Base-by-base conservation (phyloP, 1,140 invertebrate species). In the Sycobia sp. region DNA sequence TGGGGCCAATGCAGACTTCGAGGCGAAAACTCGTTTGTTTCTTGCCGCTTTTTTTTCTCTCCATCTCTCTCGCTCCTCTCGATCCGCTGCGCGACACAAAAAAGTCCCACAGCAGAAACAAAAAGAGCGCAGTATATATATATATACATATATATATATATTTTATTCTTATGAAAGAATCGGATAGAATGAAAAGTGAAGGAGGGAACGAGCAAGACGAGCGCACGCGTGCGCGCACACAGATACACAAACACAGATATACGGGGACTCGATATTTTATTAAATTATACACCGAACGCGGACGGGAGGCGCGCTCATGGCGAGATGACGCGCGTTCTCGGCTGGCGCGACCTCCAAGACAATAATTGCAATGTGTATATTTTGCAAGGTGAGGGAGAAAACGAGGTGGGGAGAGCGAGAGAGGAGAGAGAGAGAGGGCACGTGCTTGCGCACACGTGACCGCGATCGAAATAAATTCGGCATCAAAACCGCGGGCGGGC, bases 21-120 rank as follows among this genome's bases (percentile, higher is more conserved):
- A n/a, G n/a, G 59, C n/a, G 39, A 54, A 54, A 62, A 54, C 59
- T 62, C 59, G 59, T 54, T 62, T 54, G 41, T 50, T 62, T 46
- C 41, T 62, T 47, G 41, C 53, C 11, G 29, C 38, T 27, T 9
- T 7, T 41, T 55, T 56, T 46, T n/a, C 20, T 39, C 18, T 20
- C 4, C n/a, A n/a, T n/a, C n/a, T n/a, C n/a, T n/a, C n/a, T n/a
- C n/a, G n/a, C n/a, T n/a, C n/a, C n/a, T n/a, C n/a, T n/a, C 18
- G 14, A 22, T 20, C 53, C 14, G 23, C 20, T 38, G 23, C 3
- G 9, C 14, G 36, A 29, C 22, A n/a, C 32, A 36, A 36, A 20
- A 53, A 22, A 23, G 14, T n/a, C n/a, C n/a, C n/a, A n/a, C n/a
- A n/a, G n/a, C n/a, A n/a, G n/a, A n/a, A n/a, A n/a, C n/a, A n/a